These are phyloP conservation scores for Hyaena hyaena DNA, from an alignment of 2,113 vertebrate species.

Conservation along the genomic window DNA sequence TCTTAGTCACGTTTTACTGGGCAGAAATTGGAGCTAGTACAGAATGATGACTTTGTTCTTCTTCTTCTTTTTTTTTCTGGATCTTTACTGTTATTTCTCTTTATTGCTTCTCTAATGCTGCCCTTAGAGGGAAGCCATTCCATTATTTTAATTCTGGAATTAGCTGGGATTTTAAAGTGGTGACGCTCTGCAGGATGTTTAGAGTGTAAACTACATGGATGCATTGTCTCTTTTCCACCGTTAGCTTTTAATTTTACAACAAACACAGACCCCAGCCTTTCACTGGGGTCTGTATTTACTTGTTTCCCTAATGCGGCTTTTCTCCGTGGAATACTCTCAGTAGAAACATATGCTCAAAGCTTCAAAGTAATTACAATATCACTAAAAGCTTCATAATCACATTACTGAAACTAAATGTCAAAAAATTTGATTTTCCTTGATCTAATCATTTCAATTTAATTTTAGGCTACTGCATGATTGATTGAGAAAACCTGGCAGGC, in stretches of 20 bases:
- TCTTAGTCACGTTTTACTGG: not conserved
- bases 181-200: not conserved
- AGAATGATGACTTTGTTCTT: not conserved
- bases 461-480: constrained; percentile 74
- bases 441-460: constrained; percentile 85
- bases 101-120: not conserved
- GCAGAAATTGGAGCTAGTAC: not conserved
- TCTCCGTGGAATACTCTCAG: constrained; percentile 81
- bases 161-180: not conserved
- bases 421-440: constrained; percentile 87
- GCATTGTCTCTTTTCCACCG: constrained; percentile 54
- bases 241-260: constrained; percentile 72
- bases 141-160: constrained; percentile 19
- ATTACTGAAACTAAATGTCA: constrained; percentile 86
- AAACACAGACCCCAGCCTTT: not conserved
- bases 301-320: constrained; percentile 72
- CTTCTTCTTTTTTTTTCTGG: not conserved
- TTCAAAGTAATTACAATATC: constrained; percentile 88
- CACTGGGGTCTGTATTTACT: constrained; percentile 71
- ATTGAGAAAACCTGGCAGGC: constrained; percentile 80
- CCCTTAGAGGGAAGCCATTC: not conserved
- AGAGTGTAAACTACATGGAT: not conserved
- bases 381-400: constrained; percentile 90
- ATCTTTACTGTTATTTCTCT: not conserved
- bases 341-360: constrained; percentile 86